Percentiles rank a stretch among this genome's conserved stretches.
Evolutionary conservation across 2,888 invertebrate genomes (phyloP).

Genomic region (Cancer borealis): DNA sequence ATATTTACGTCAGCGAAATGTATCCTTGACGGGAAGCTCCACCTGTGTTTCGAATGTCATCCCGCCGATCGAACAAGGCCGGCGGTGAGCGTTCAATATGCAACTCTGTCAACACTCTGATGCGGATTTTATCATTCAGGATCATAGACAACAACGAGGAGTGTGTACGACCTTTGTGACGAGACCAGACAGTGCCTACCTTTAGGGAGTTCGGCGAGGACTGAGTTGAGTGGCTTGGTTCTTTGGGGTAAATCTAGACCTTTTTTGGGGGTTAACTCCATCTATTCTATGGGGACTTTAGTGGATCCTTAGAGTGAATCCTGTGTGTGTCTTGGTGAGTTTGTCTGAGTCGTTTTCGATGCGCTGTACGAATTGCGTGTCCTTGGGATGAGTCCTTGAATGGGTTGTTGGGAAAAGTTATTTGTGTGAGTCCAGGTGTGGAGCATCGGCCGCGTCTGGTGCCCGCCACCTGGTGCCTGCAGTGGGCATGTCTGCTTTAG

Average conservation of each 20-base stretch:
- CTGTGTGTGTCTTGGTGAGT: background rate
- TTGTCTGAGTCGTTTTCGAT: background rate
- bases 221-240: too few relatives aligned
- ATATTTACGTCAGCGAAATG: constrained; percentile 15
- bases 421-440: background rate
- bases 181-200: background rate
- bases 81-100: background rate
- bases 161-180: background rate
- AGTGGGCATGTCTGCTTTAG: constrained; percentile 25
- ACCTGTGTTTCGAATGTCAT: background rate
- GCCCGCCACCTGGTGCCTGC: background rate
- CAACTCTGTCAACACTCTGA: background rate
- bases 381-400: background rate
- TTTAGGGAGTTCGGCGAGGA: background rate
- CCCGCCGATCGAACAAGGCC: background rate
- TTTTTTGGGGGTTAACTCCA: too few relatives aligned
- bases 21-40: background rate
- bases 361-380: background rate
- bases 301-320: background rate
- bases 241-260: too few relatives aligned
- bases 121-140: background rate
- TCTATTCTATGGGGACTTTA: too few relatives aligned
- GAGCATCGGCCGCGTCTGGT: background rate
- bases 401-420: background rate
- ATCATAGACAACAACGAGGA: background rate